Conservation (phyloP, 2,888 invertebrate genomes). For the Sarcophaga variegata region DNA sequence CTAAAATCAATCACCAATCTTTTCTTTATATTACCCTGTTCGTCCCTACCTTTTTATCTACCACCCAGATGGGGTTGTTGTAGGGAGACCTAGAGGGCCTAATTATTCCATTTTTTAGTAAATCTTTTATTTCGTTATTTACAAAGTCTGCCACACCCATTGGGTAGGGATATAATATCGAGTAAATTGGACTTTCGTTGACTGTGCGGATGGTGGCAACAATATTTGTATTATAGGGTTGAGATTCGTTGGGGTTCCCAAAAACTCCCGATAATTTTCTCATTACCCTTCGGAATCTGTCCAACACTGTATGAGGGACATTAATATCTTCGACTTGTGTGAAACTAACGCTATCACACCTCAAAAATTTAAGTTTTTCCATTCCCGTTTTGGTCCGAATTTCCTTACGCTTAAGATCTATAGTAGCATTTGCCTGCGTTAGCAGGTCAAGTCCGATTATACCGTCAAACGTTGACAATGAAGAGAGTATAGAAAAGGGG, state of each 20-base stretch:
- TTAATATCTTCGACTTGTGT: slow-evolving; percentile 56
- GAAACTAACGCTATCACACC: slow-evolving; percentile 65
- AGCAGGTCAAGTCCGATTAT: too few relatives aligned
- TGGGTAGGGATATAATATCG: slow-evolving; percentile 42
- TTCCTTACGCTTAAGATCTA: too few relatives aligned
- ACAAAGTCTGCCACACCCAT: slow-evolving; percentile 51
- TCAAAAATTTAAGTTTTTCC: slow-evolving; percentile 61
- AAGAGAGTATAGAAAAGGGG: too few relatives aligned
- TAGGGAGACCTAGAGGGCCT: too few relatives aligned
- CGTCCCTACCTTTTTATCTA: background rate
- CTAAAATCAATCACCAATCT: slow-evolving; percentile 49
- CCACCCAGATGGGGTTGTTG: too few relatives aligned
- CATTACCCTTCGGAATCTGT: background rate
- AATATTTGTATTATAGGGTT: slow-evolving; percentile 1
- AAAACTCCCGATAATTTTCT: slow-evolving; percentile 23
- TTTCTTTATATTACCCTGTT: slow-evolving; percentile 43
- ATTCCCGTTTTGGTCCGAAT: slow-evolving; percentile 14
- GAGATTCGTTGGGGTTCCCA: slow-evolving; percentile 27
- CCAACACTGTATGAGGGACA: slow-evolving; percentile 2
- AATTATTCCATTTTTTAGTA: background rate
- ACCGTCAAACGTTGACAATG: too few relatives aligned
- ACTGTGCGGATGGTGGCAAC: slow-evolving; percentile 43
- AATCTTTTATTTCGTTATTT: slow-evolving; percentile 34
- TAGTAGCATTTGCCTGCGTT: too few relatives aligned
- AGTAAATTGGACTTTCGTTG: slow-evolving; percentile 39